Evolutionary conservation across 1,140 invertebrate species (phyloP).

Genomic region (Marisa cornuarietis): DNA sequence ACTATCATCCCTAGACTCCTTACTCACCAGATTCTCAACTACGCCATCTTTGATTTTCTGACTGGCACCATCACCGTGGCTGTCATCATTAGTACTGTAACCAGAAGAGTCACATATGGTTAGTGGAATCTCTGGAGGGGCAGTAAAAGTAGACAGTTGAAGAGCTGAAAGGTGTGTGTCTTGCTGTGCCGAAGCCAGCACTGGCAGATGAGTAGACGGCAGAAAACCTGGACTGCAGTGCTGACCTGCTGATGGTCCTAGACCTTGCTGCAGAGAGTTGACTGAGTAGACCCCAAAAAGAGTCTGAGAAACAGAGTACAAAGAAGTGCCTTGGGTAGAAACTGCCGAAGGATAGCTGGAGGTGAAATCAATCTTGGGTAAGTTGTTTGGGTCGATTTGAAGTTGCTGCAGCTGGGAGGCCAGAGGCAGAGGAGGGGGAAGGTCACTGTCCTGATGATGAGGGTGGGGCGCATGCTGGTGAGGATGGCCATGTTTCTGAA

Average conservation of each 20-base stretch:
- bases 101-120: neutral
- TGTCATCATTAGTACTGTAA: neutral
- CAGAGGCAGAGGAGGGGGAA: conserved; percentile 69
- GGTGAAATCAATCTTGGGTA: conserved; percentile 25
- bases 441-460: conserved; percentile 72
- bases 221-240: neutral
- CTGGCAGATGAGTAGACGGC: neutral
- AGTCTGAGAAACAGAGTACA: neutral
- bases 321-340: neutral
- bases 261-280: neutral
- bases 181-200: neutral
- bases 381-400: conserved; percentile 49
- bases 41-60: neutral
- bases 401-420: conserved; percentile 65
- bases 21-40: neutral
- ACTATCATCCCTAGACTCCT: neutral
- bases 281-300: neutral
- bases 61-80: neutral
- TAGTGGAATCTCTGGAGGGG: too few relatives aligned
- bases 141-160: too few relatives aligned
- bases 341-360: conserved; percentile 9
- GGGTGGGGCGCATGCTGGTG: neutral
- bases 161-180: too few relatives aligned
- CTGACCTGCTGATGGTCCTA: neutral
- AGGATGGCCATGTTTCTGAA: conserved; percentile 80